Evolutionary conservation across 2,797 vertebrate species (phyloP), one percentile per base, ranked within the genome.

Genomic region (Silurus aristotelis): DNA sequence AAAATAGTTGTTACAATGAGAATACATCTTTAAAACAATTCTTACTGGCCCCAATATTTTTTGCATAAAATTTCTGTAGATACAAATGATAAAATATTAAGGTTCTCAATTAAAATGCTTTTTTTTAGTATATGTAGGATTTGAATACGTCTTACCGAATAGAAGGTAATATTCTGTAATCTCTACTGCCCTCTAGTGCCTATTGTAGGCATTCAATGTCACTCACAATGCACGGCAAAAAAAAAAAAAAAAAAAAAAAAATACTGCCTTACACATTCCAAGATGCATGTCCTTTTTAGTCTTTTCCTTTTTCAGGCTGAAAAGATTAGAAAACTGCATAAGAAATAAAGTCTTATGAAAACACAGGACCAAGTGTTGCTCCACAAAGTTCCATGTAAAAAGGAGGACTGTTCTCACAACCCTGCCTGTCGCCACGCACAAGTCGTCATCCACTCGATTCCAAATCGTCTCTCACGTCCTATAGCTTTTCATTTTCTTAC

Each of bases 141-240:
- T 84, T 88, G 75, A 90, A 80, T 87, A 27, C 70, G 61, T 80
- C 64, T 85, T 84, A 79, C 79, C 63, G 83, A 78, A 87, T 83
- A 86, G 31, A 61, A 76, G 27, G 1, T 77, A 61, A 66, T 14
- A 79, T 86, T 80, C 67, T n/a, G 75, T 87, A 88, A 79, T 72
- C 87, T 88, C 20, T 91, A 83, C 90, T 92, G 93, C 90, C 93
- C 92, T 77, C 93, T 86, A 88, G 91, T 93, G 94, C 76, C 86
- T 83, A 56, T 17, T 68, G 25, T 27, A 78, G 87, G 90, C 88
- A 90, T 85, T 83, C 66, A 64, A 71, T n/a, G 46, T 84, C 71
- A n/a, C 25, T 88, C 60, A 63, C 68, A 20, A 55, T 48, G 64
- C 73, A 80, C 5, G n/a, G 48, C 48, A 43, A 77, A 25, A 68